Percentiles rank a stretch among this genome's conserved stretches.
Conservation (phyloP, 2,113 vertebrate genomes). For the Thermophis baileyi region DNA sequence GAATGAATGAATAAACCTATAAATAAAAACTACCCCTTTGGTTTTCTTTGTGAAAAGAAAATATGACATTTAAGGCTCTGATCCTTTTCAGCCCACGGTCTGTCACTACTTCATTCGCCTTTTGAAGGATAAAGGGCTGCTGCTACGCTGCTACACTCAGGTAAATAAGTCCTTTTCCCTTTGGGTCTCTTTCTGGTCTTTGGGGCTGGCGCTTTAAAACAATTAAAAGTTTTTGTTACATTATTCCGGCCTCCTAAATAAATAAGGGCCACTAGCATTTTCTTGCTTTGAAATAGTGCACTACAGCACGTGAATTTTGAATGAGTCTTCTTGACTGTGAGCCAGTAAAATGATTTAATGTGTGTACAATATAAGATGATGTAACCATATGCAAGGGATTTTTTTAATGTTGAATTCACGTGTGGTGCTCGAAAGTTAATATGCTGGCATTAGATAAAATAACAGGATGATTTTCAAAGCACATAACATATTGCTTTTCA, state of each 20-base stretch:
- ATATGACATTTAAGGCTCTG: not conserved
- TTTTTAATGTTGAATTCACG: too few relatives aligned
- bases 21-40: not conserved
- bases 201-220: not conserved
- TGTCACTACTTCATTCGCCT: constrained; percentile 92
- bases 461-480: too few relatives aligned
- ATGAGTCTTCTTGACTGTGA: not conserved
- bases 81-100: constrained; percentile 76
- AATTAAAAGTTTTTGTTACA: not conserved
- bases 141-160: constrained; percentile 89
- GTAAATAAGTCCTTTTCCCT: constrained; percentile 43
- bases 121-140: constrained; percentile 84
- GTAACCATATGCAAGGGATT: too few relatives aligned
- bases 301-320: not conserved
- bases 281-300: not conserved
- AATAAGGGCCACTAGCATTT: not conserved
- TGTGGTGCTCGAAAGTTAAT: too few relatives aligned
- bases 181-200: not conserved
- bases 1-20: not conserved
- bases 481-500: too few relatives aligned
- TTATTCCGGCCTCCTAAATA: not conserved
- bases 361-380: too few relatives aligned
- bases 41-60: not conserved
- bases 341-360: not conserved
- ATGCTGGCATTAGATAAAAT: too few relatives aligned